phyloP scores from a whole-genome alignment of 2,113 vertebrate species.

The Hystrix brachyura region DNA sequence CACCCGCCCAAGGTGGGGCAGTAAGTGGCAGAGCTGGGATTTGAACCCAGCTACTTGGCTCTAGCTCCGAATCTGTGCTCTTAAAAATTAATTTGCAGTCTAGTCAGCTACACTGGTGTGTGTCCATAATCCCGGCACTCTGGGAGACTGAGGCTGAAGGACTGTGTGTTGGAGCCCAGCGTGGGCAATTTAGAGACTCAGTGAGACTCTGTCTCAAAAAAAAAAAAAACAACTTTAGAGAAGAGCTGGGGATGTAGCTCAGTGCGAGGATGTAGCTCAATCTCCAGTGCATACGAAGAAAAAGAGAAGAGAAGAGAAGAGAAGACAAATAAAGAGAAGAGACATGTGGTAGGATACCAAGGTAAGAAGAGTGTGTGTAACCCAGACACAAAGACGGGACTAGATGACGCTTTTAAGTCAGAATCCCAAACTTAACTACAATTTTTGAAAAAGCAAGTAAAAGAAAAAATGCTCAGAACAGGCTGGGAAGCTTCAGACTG shows the following conservation, averaged over 20 bases:
- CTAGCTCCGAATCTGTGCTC: background rate
- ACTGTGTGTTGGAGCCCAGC: background rate
- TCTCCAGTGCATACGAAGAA: background rate
- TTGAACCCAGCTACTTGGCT: background rate
- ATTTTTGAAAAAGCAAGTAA: background rate
- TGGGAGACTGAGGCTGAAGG: background rate
- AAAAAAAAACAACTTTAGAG: background rate
- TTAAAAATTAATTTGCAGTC: background rate
- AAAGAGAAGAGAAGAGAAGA: background rate
- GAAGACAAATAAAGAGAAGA: background rate
- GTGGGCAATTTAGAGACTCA: background rate
- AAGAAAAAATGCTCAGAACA: conserved; percentile 16
- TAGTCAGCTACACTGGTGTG: background rate
- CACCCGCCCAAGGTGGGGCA: background rate
- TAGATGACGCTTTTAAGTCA: background rate
- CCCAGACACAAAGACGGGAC: background rate
- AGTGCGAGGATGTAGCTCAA: background rate
- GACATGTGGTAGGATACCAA: background rate
- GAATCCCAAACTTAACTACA: background rate
- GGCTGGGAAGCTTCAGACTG: background rate
- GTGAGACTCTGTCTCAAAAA: background rate
- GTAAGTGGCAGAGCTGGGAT: background rate
- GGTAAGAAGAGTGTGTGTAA: background rate
- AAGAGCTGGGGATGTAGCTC: background rate
- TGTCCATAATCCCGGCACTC: background rate